phyloP scores from a whole-genome alignment of 2,888 invertebrate genomes.

The Rhagonycha lutea region DNA sequence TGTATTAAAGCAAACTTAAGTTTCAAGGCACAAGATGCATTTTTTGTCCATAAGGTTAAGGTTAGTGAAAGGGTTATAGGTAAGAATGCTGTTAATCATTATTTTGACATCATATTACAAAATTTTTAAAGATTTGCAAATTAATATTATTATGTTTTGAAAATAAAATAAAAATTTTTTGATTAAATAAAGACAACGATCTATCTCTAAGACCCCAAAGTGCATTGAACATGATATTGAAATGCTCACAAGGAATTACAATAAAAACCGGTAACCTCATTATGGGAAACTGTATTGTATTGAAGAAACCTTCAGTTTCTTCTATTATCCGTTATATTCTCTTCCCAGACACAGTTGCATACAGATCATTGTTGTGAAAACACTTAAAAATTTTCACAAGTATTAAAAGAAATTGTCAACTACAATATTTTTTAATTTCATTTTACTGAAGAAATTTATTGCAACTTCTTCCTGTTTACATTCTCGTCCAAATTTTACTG shows the following conservation, averaged over 20 bases:
- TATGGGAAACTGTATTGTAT: background rate
- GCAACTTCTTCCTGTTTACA: background rate
- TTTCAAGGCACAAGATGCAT: too few species aligned
- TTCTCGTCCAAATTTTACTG: background rate
- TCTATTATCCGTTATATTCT: background rate
- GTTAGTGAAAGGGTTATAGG: too few species aligned
- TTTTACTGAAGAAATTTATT: background rate
- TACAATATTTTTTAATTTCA: background rate
- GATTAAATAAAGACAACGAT: too few species aligned
- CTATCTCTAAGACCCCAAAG: background rate
- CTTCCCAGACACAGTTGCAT: background rate
- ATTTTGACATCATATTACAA: too few species aligned
- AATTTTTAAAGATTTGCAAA: too few species aligned
- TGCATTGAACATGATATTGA: background rate
- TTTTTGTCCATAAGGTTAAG: too few species aligned
- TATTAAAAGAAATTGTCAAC: background rate
- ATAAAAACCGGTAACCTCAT: background rate
- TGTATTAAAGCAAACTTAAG: too few species aligned
- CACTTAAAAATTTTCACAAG: background rate
- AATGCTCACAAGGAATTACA: background rate
- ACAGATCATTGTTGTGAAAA: background rate
- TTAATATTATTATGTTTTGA: too few species aligned
- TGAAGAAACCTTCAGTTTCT: background rate
- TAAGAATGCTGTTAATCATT: too few species aligned
- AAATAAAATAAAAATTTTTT: too few species aligned